Evolutionary conservation across 2,888 invertebrate genomes (phyloP).

Genomic region (Tinea pellionella): DNA sequence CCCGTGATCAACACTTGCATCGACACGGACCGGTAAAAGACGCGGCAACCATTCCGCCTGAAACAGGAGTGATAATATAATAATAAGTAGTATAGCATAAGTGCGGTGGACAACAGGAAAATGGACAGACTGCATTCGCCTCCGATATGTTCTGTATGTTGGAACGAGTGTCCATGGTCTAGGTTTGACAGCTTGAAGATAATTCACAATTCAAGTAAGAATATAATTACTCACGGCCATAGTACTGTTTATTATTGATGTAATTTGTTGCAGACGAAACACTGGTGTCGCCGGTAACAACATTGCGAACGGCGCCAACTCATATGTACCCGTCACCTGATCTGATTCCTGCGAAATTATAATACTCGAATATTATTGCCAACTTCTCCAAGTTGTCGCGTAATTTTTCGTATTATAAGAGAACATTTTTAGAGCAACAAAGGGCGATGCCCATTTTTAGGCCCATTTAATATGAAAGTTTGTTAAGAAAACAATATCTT

Average conservation of each 20-base stretch:
- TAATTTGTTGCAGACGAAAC: constrained; percentile 35
- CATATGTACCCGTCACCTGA: constrained; percentile 27
- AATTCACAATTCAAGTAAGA: background rate
- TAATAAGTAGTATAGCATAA: too few relatives aligned
- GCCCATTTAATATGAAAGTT: too few relatives aligned
- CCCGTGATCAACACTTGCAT: constrained; percentile 76
- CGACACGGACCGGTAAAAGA: constrained; percentile 48
- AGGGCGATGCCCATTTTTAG: too few relatives aligned
- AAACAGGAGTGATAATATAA: background rate
- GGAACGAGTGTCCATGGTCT: too few relatives aligned
- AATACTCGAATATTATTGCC: too few relatives aligned
- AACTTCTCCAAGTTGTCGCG: too few relatives aligned
- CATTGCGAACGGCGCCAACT: constrained; percentile 76
- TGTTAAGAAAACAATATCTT: too few relatives aligned
- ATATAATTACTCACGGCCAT: background rate
- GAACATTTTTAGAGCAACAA: too few relatives aligned
- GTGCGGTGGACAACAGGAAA: too few relatives aligned
- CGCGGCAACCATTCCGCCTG: constrained; percentile 30
- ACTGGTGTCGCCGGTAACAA: constrained; percentile 85
- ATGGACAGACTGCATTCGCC: too few relatives aligned
- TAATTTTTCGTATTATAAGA: too few relatives aligned
- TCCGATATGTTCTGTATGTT: too few relatives aligned
- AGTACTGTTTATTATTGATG: background rate
- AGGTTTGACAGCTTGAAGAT: background rate
- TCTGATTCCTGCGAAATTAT: background rate